Conservation (phyloP, 2,113 vertebrate genomes). For the Paradoxurus hermaphroditus region DNA sequence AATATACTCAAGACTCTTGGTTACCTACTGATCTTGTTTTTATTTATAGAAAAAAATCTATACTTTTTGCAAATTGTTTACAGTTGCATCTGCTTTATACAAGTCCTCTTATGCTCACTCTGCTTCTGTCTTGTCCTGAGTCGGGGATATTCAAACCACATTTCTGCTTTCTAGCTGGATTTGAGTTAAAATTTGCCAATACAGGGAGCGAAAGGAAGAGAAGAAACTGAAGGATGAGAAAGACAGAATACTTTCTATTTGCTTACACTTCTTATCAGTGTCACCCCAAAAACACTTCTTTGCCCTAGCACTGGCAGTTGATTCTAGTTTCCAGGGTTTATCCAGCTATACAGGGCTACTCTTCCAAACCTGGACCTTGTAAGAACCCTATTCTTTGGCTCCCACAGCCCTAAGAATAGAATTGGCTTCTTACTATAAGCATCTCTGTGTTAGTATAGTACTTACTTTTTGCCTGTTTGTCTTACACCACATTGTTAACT, state of each 20-base stretch:
- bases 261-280: neutral
- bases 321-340: neutral
- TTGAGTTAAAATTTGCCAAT: neutral
- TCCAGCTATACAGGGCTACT: neutral
- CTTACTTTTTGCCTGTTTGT: neutral
- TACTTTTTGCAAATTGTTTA: neutral
- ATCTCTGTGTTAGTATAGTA: neutral
- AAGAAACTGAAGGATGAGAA: neutral
- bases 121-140: neutral
- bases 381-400: neutral
- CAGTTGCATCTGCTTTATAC: neutral
- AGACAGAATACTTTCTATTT: neutral
- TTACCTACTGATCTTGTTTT: neutral
- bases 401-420: neutral
- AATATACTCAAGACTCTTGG: neutral
- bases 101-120: neutral
- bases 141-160: neutral
- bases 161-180: neutral
- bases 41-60: neutral
- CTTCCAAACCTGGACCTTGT: neutral
- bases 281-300: neutral
- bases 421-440: neutral
- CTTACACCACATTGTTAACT: neutral
- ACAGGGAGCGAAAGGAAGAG: neutral
- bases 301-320: neutral